phyloP scores from a whole-genome alignment of 2,113 vertebrate genomes.

The Ceyx margarethae region DNA sequence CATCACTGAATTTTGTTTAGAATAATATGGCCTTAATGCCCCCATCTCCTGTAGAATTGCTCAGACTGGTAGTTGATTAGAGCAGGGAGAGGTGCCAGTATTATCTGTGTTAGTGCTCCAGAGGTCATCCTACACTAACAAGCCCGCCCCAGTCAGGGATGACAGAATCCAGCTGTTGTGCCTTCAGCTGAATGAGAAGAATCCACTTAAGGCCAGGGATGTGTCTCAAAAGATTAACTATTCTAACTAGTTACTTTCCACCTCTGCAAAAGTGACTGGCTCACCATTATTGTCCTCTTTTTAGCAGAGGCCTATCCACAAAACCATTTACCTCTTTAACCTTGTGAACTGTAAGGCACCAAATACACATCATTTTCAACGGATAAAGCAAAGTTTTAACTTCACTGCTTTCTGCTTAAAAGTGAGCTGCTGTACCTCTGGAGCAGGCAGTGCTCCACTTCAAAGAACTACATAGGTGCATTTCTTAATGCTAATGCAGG shows the following conservation, averaged over 20 bases:
- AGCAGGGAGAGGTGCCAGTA: slow-evolving; percentile 91
- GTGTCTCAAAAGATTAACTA: slow-evolving; percentile 69
- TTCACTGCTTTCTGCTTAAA: background rate
- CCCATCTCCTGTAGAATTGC: slow-evolving; percentile 80
- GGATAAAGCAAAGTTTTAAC: background rate
- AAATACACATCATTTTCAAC: slow-evolving; percentile 28
- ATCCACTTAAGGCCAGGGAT: slow-evolving; percentile 72
- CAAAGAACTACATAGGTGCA: background rate
- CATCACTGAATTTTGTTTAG: slow-evolving; percentile 82
- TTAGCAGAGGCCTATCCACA: slow-evolving; percentile 38
- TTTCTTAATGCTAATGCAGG: background rate
- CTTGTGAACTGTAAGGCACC: slow-evolving; percentile 58
- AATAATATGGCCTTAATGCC: slow-evolving; percentile 82
- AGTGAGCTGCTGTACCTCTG: background rate
- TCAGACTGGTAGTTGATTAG: slow-evolving; percentile 88
- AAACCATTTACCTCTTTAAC: slow-evolving; percentile 81
- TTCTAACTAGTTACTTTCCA: slow-evolving; percentile 70
- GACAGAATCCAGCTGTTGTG: slow-evolving; percentile 90
- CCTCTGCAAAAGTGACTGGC: slow-evolving; percentile 60
- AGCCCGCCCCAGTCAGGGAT: slow-evolving; percentile 83
- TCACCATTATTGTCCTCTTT: slow-evolving; percentile 61
- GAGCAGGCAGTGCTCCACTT: background rate
- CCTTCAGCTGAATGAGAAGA: slow-evolving; percentile 63
- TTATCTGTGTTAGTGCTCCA: slow-evolving; percentile 91
- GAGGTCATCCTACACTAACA: slow-evolving; percentile 95